phyloP scores from a whole-genome alignment of 2,113 vertebrate genomes.

The Leuciscus idus region DNA sequence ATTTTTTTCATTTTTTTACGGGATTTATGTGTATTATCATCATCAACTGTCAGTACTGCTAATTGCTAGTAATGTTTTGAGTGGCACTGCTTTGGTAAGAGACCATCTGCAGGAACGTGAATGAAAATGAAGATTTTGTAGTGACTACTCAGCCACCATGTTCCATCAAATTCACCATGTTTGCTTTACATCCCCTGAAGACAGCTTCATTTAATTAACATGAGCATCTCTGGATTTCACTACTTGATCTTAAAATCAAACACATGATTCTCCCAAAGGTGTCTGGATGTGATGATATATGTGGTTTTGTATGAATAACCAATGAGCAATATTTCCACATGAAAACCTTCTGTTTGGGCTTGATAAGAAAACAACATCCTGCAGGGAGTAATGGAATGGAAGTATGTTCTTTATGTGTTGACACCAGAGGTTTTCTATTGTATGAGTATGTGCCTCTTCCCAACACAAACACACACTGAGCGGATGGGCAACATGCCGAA shows the following conservation, averaged over 20 bases:
- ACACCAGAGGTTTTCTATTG: slow-evolving; percentile 14
- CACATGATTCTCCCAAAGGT: slow-evolving; percentile 60
- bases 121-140: not conserved
- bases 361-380: slow-evolving; percentile 44
- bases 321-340: slow-evolving; percentile 13
- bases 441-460: not conserved
- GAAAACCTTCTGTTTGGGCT: slow-evolving; percentile 34
- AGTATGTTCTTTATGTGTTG: slow-evolving; percentile 26
- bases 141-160: not conserved
- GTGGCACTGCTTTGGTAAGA: not conserved
- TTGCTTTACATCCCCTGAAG: slow-evolving; percentile 58
- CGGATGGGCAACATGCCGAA: not conserved
- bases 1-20: too few relatives aligned
- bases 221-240: slow-evolving; percentile 60
- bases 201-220: slow-evolving; percentile 52
- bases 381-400: slow-evolving; percentile 1
- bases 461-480: not conserved
- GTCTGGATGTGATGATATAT: slow-evolving; percentile 49
- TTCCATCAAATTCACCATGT: slow-evolving; percentile 16
- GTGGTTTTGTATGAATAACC: slow-evolving; percentile 41
- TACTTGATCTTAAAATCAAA: slow-evolving; percentile 67
- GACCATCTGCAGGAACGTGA: not conserved
- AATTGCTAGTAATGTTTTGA: not conserved
- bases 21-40: not conserved
- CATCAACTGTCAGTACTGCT: not conserved